Conservation (phyloP, 1,140 invertebrate genomes). For the Anagrus nilaparvatae region DNA sequence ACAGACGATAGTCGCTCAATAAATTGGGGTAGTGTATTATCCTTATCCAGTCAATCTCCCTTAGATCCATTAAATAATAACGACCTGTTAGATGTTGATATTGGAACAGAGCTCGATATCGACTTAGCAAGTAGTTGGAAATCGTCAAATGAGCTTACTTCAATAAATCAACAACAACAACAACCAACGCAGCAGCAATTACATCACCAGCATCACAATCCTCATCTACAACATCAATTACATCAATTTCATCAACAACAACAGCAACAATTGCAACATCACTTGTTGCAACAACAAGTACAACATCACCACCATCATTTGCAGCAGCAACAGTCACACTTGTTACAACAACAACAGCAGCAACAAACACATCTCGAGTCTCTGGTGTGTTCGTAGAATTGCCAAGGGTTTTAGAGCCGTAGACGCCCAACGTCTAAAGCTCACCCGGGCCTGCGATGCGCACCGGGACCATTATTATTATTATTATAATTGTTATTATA, state of each 20-base stretch:
- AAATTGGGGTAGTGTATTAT: slow-evolving; percentile 84
- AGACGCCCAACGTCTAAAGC: slow-evolving; percentile 21
- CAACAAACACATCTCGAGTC: slow-evolving; percentile 3
- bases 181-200: slow-evolving; percentile 15
- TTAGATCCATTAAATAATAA: slow-evolving; percentile 74
- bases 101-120: slow-evolving; percentile 44
- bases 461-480: slow-evolving; percentile 7
- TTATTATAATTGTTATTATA: slow-evolving; percentile 10
- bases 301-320: background rate
- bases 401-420: slow-evolving; percentile 23
- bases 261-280: slow-evolving; percentile 18
- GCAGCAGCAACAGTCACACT: slow-evolving; percentile 16
- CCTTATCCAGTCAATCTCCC: slow-evolving; percentile 72
- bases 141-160: slow-evolving; percentile 43
- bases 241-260: slow-evolving; percentile 13
- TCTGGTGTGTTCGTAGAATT: no score
- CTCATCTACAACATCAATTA: slow-evolving; percentile 14
- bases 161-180: slow-evolving; percentile 21
- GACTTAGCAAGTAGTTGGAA: slow-evolving; percentile 56
- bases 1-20: slow-evolving; percentile 66
- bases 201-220: slow-evolving; percentile 17
- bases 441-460: slow-evolving; percentile 36
- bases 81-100: slow-evolving; percentile 52
- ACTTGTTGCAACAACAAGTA: slow-evolving; percentile 1
- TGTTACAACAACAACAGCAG: slow-evolving; percentile 19